phyloP scores from a whole-genome alignment of 1,140 invertebrate genomes.

The Achatina immaculata region DNA sequence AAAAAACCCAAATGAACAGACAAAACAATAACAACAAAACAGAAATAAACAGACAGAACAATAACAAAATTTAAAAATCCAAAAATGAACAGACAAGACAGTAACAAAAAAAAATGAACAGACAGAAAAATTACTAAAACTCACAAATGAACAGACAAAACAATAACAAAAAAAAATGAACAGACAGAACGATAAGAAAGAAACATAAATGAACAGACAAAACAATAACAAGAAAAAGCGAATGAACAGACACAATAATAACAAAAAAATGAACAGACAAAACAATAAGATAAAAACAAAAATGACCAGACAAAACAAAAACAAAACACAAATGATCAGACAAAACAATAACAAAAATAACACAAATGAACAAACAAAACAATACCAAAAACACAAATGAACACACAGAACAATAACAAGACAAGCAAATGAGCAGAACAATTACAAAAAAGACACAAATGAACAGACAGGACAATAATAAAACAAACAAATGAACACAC shows the following conservation, averaged over 20 bases:
- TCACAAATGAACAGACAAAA: background rate
- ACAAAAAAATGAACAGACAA: background rate
- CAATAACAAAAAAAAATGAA: background rate
- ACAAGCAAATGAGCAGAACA: background rate
- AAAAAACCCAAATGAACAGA: background rate
- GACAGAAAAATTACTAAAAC: background rate
- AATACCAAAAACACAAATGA: background rate
- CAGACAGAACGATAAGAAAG: background rate
- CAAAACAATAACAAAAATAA: slow-evolving; percentile 16
- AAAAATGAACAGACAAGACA: too few species aligned
- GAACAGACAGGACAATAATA: too few species aligned
- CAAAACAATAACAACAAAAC: background rate
- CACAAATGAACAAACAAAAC: background rate
- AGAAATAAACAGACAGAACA: background rate
- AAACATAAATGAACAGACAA: background rate
- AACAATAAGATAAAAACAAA: background rate
- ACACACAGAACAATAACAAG: background rate
- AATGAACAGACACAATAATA: background rate
- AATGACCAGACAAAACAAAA: background rate
- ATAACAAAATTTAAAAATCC: background rate
- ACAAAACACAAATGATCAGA: background rate
- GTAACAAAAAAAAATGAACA: background rate
- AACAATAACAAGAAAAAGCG: background rate
- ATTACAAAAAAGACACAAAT: background rate
- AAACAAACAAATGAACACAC: background rate